Conservation (phyloP, 2,797 vertebrate genomes). For the Leucoraja ocellata region DNA sequence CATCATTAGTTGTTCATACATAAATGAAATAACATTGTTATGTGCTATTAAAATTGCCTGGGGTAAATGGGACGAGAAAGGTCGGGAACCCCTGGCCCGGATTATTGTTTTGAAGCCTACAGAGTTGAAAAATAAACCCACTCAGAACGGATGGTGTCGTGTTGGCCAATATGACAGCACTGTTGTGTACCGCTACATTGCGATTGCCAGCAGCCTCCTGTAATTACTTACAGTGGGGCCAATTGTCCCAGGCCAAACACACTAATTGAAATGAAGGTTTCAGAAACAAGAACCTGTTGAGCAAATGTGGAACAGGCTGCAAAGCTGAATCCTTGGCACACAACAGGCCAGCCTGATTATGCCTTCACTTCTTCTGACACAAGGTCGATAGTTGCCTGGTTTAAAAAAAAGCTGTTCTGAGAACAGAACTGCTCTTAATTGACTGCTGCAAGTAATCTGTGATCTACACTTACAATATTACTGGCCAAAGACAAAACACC, state of each 20-base stretch:
- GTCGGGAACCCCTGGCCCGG: background rate
- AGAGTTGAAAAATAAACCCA: background rate
- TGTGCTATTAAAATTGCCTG: too few relatives aligned
- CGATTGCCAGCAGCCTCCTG: background rate
- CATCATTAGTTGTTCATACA: too few relatives aligned
- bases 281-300: background rate
- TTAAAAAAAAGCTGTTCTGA: too few relatives aligned
- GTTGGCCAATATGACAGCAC: background rate
- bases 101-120: background rate
- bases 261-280: background rate
- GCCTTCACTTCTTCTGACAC: background rate
- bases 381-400: background rate
- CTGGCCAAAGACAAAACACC: background rate
- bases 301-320: too few relatives aligned
- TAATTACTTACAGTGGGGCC: background rate
- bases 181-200: background rate
- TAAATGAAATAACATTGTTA: too few relatives aligned
- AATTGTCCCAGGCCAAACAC: background rate
- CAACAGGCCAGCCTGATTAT: background rate
- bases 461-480: background rate
- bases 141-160: too few relatives aligned
- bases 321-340: background rate
- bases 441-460: background rate
- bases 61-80: too few relatives aligned
- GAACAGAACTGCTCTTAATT: background rate